Percentiles rank a stretch among this genome's conserved stretches.
Evolutionary conservation across 1,140 invertebrate genomes (phyloP).

Genomic region (Teleopsis dalmanni): DNA sequence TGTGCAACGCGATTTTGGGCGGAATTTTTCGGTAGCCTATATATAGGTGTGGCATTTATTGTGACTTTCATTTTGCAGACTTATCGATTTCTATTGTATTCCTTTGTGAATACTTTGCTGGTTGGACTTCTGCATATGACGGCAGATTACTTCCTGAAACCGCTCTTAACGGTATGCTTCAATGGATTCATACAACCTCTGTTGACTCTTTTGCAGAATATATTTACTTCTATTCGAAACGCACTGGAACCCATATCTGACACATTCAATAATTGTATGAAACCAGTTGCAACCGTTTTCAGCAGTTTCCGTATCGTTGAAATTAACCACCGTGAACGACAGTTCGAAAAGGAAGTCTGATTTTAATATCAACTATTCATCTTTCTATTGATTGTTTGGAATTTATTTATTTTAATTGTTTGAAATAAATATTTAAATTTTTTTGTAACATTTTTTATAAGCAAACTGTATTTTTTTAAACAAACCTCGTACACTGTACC

Average conservation of each 20-base stretch:
- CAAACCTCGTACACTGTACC: too few species aligned
- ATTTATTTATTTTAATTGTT: too few species aligned
- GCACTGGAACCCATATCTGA: conserved; percentile 54
- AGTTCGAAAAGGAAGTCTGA: conserved; percentile 3
- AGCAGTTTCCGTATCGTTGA: conserved; percentile 25
- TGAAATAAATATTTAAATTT: too few species aligned
- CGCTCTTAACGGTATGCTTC: conserved; percentile 54
- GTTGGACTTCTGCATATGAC: conserved; percentile 54
- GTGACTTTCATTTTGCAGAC: conserved; percentile 56
- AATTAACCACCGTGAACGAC: conserved; percentile 21
- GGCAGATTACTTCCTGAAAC: conserved; percentile 61
- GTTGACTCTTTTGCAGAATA: conserved; percentile 55
- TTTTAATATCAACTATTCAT: too few species aligned
- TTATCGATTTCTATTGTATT: conserved; percentile 50
- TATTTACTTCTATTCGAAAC: conserved; percentile 53
- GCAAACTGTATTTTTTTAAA: too few species aligned
- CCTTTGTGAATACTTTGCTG: conserved; percentile 51
- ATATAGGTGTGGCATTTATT: conserved; percentile 53
- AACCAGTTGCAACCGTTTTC: conserved; percentile 27
- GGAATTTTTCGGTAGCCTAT: conserved; percentile 55
- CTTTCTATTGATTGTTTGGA: too few species aligned
- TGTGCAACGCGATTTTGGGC: conserved; percentile 58
- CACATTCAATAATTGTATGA: conserved; percentile 26
- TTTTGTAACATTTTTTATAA: too few species aligned
- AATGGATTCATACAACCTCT: conserved; percentile 58